Evolutionary conservation across 2,888 invertebrate genomes (phyloP).

Genomic region (Subacronicta megacephala): DNA sequence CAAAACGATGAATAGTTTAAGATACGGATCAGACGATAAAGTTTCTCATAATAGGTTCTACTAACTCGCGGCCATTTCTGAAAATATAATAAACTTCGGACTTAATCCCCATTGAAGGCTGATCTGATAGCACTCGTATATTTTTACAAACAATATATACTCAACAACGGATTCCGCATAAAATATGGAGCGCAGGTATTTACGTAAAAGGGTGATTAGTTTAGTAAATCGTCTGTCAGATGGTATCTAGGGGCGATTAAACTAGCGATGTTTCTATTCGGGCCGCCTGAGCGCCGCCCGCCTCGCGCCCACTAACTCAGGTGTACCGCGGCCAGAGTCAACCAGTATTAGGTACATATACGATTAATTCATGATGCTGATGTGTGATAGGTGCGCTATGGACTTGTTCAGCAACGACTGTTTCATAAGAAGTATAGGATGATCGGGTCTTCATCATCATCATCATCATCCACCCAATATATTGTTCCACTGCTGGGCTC

Average conservation of each 20-base stretch:
- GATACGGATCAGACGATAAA: not conserved
- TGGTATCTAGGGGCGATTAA: slow-evolving; percentile 42
- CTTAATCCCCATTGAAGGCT: slow-evolving; percentile 2
- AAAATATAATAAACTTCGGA: slow-evolving; percentile 1
- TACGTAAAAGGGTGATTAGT: slow-evolving; percentile 50
- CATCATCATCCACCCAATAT: too few species aligned
- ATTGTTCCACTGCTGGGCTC: too few species aligned
- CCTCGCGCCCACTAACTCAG: not conserved
- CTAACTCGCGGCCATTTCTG: not conserved
- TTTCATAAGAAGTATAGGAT: too few species aligned
- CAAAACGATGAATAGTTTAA: not conserved
- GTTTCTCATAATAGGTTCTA: not conserved
- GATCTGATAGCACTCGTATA: slow-evolving; percentile 23
- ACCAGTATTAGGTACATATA: too few species aligned
- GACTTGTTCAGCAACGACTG: too few species aligned
- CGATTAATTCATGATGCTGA: too few species aligned
- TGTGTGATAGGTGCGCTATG: too few species aligned
- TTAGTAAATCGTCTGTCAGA: slow-evolving; percentile 48
- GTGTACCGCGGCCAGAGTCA: not conserved
- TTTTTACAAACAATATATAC: slow-evolving; percentile 32
- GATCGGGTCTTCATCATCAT: too few species aligned
- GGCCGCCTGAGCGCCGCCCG: not conserved
- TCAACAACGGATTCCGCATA: slow-evolving; percentile 16
- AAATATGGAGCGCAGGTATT: slow-evolving; percentile 33
- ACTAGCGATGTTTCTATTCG: slow-evolving; percentile 41